phyloP scores from a whole-genome alignment of 2,888 invertebrate species.

The Sylvicola cinctus region DNA sequence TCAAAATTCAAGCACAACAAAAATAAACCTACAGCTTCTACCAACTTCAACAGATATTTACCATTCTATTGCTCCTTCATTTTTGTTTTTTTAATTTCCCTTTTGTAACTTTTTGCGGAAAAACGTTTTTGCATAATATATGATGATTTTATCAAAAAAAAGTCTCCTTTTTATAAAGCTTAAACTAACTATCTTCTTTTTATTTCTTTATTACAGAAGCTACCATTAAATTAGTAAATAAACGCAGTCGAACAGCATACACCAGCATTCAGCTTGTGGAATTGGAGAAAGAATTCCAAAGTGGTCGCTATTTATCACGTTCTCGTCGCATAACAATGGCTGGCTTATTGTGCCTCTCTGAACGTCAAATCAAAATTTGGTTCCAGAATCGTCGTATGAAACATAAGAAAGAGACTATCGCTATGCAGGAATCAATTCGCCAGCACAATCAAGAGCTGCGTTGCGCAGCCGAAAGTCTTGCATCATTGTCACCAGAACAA shows the following conservation, averaged over 20 bases:
- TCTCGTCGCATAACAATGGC: conserved; percentile 89
- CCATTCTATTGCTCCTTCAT: conserved; percentile 3
- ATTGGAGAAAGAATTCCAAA: conserved; percentile 89
- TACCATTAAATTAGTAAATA: too few relatives aligned
- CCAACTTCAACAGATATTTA: conserved; percentile 5
- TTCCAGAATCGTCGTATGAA: conserved; percentile 70
- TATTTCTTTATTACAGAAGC: too few relatives aligned
- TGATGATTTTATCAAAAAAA: too few relatives aligned
- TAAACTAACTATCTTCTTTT: too few relatives aligned
- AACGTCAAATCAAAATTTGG: conserved; percentile 73
- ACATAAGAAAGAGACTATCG: conserved; percentile 41
- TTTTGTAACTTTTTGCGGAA: too few relatives aligned
- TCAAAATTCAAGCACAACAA: conserved; percentile 4
- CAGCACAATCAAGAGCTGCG: too few relatives aligned
- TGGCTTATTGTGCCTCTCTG: conserved; percentile 72
- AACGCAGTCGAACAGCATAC: conserved; percentile 85
- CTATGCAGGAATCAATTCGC: too few relatives aligned
- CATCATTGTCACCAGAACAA: too few relatives aligned
- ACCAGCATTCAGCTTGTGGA: conserved; percentile 89
- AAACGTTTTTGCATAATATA: too few relatives aligned
- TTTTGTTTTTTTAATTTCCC: neutral
- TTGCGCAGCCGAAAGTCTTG: too few relatives aligned
- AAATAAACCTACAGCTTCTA: conserved; percentile 2
- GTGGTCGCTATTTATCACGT: conserved; percentile 81
- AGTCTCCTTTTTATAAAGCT: too few relatives aligned